Evolutionary conservation across 2,888 invertebrate genomes (phyloP).

Genomic region (Melinopterus prodromus): DNA sequence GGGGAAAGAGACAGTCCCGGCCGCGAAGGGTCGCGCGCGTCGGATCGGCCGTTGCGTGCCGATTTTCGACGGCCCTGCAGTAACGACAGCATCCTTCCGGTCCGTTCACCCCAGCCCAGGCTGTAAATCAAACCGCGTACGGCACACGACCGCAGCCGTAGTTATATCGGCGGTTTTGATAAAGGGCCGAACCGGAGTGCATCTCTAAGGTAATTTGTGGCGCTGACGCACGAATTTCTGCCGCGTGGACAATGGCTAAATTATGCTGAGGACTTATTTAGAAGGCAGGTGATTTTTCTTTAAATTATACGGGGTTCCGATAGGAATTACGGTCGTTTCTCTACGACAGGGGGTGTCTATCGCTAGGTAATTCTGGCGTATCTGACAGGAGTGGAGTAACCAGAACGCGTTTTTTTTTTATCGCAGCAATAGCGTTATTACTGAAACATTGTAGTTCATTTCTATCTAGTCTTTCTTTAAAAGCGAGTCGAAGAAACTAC

Average conservation of each 20-base stretch:
- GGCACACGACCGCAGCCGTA: background rate
- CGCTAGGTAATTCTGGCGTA: too few species aligned
- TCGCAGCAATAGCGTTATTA: too few species aligned
- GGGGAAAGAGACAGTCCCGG: conserved; percentile 7
- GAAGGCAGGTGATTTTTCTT: background rate
- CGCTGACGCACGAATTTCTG: background rate
- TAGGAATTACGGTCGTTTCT: too few species aligned
- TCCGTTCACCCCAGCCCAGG: conserved; percentile 25
- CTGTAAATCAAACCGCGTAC: background rate
- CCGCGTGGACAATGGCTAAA: background rate
- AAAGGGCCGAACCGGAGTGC: background rate
- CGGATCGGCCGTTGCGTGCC: background rate
- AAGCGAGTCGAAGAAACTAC: too few species aligned
- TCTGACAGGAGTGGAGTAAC: too few species aligned
- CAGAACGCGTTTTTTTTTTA: too few species aligned
- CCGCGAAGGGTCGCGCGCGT: background rate
- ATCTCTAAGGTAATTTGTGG: background rate
- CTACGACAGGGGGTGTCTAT: too few species aligned
- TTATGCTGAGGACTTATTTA: background rate
- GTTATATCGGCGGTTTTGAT: conserved; percentile 4
- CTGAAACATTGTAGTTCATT: too few species aligned
- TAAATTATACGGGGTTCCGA: background rate
- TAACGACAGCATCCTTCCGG: conserved; percentile 33
- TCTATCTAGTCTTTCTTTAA: too few species aligned
- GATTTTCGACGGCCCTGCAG: background rate